phyloP scores from a whole-genome alignment of 2,113 vertebrate species.

The Albula goreensis region DNA sequence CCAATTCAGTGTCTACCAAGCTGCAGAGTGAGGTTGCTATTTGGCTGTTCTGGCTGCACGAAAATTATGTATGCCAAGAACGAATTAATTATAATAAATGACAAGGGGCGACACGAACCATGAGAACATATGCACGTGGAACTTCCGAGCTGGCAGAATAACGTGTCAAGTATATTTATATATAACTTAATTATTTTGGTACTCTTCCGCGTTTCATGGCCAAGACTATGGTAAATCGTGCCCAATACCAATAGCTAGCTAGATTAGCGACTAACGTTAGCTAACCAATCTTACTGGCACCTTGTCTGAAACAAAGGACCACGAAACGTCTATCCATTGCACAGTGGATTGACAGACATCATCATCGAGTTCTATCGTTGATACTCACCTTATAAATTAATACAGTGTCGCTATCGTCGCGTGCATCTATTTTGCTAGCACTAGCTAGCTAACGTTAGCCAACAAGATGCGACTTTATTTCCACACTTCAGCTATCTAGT shows the following conservation, averaged over 20 bases:
- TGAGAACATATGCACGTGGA: neutral
- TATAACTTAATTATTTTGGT: neutral
- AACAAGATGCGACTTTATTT: neutral
- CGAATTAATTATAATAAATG: neutral
- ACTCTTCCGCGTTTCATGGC: neutral
- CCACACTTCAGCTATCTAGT: neutral
- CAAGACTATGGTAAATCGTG: neutral
- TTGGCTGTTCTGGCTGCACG: no score
- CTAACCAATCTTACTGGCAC: neutral
- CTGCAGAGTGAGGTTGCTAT: neutral
- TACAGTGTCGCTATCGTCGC: neutral
- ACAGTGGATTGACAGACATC: neutral
- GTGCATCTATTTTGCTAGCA: neutral
- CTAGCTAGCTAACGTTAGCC: conserved; percentile 5
- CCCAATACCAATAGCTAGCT: neutral
- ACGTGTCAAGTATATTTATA: no score
- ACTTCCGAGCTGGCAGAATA: no score
- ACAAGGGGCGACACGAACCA: neutral
- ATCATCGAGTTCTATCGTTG: neutral
- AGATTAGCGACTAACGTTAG: neutral
- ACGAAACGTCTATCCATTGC: neutral
- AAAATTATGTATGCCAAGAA: no score
- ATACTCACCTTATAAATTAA: conserved; percentile 24
- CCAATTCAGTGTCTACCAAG: neutral
- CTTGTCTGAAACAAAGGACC: neutral